These are phyloP conservation scores for Tuta absoluta DNA, from an alignment of 2,888 invertebrate species.

Conservation along the genomic window DNA sequence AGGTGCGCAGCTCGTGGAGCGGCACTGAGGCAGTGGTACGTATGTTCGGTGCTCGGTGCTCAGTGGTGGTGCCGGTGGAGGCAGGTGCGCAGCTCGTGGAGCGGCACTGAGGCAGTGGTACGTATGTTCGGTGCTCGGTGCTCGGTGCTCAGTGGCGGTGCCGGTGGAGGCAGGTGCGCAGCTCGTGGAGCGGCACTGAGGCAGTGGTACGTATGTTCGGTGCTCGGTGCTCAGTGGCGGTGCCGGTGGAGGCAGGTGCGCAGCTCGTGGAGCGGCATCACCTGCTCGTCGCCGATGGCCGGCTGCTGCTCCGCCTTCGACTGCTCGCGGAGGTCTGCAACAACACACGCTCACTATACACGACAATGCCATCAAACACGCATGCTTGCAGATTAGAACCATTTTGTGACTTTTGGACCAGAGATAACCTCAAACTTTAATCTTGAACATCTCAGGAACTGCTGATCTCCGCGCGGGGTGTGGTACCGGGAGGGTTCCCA, in stretches of 20 bases:
- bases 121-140: too few species aligned
- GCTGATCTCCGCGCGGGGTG: too few species aligned
- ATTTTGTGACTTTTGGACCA: too few species aligned
- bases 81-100: conserved; percentile 52
- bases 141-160: too few species aligned
- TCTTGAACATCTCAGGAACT: too few species aligned
- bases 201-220: not conserved
- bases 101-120: too few species aligned
- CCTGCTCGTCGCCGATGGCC: conserved; percentile 64
- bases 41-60: not conserved
- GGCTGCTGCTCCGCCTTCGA: conserved; percentile 70
- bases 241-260: conserved; percentile 35
- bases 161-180: too few species aligned
- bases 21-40: not conserved
- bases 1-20: too few species aligned
- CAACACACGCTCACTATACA: not conserved
- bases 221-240: not conserved
- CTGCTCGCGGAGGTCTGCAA: conserved; percentile 68
- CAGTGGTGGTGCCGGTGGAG: conserved; percentile 23
- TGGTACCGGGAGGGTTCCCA: too few species aligned
- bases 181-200: too few species aligned
- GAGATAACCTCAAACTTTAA: too few species aligned
- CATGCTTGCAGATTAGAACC: not conserved
- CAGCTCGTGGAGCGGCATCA: conserved; percentile 62
- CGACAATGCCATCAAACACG: not conserved